These are phyloP conservation scores for Phenganax marumi DNA, from an alignment of 92 coral and sea anemone genomes.

Conservation along the genomic window DNA sequence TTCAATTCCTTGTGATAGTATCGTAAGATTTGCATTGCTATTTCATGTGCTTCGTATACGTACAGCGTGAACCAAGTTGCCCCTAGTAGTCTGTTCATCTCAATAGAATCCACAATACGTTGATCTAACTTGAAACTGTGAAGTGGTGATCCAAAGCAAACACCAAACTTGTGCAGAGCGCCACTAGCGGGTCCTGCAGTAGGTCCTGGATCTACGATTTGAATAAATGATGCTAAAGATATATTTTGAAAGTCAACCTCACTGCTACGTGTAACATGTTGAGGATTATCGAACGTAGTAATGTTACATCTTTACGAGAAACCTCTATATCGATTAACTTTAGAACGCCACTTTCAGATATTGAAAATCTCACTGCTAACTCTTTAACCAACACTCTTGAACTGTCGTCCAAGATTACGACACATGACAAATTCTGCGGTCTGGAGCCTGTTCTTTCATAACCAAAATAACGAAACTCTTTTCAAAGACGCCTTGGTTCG, in stretches of 20 bases:
- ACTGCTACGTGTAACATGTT: not conserved
- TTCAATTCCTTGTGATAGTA: not conserved
- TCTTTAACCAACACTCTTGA: not conserved
- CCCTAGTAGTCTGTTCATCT: too few species aligned
- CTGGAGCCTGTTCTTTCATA: not conserved
- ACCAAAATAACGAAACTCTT: constrained; percentile 18
- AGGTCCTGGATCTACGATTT: not conserved
- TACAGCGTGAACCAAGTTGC: too few species aligned
- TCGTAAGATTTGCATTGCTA: not conserved
- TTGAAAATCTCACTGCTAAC: not conserved
- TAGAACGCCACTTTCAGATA: not conserved
- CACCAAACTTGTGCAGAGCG: too few species aligned
- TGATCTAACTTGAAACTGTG: not conserved
- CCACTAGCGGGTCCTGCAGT: too few species aligned
- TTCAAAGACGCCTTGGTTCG: too few species aligned
- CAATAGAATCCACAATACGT: too few species aligned
- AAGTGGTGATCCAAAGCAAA: too few species aligned
- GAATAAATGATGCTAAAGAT: too few species aligned
- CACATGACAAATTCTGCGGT: not conserved
- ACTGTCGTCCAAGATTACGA: too few species aligned
- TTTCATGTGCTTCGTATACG: not conserved
- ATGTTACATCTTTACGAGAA: too few species aligned
- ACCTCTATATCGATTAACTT: too few species aligned
- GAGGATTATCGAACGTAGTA: not conserved
- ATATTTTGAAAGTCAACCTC: too few species aligned